These are phyloP conservation scores for Pachliopta kotzebuea DNA, from an alignment of 2,888 invertebrate species.

Conservation along the genomic window DNA sequence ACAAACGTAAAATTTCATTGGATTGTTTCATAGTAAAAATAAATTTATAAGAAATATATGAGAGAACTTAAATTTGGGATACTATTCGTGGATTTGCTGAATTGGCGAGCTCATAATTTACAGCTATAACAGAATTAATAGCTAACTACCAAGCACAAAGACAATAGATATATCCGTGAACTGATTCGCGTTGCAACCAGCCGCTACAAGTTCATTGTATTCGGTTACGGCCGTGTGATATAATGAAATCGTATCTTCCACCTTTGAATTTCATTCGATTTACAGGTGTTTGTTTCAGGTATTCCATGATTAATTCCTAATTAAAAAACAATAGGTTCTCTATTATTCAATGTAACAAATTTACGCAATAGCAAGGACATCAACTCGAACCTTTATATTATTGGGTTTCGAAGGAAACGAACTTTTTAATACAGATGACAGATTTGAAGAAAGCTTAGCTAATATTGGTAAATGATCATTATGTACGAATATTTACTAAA, in stretches of 20 bases:
- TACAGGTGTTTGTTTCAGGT: not conserved
- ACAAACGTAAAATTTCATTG: no score
- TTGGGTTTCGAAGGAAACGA: no score
- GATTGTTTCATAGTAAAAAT: no score
- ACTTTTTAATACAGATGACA: not conserved
- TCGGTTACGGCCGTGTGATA: conserved; percentile 1
- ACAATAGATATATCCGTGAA: conserved; percentile 24
- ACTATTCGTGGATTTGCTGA: conserved; percentile 1
- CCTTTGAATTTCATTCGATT: not conserved
- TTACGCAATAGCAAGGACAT: no score
- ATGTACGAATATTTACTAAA: not conserved
- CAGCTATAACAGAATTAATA: conserved; percentile 22
- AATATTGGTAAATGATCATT: not conserved
- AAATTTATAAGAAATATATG: no score
- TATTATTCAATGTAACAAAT: no score
- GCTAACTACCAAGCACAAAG: conserved; percentile 11
- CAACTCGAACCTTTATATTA: no score
- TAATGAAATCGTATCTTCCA: conserved; percentile 10
- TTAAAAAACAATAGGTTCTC: not conserved
- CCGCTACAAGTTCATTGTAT: conserved; percentile 13
- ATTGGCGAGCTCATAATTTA: conserved; percentile 16
- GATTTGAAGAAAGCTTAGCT: not conserved
- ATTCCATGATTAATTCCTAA: not conserved
- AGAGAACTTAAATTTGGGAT: no score
- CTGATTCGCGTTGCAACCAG: conserved; percentile 14